These are phyloP conservation scores for Panurus biarmicus DNA, from an alignment of 2,113 vertebrate species.

Conservation along the genomic window DNA sequence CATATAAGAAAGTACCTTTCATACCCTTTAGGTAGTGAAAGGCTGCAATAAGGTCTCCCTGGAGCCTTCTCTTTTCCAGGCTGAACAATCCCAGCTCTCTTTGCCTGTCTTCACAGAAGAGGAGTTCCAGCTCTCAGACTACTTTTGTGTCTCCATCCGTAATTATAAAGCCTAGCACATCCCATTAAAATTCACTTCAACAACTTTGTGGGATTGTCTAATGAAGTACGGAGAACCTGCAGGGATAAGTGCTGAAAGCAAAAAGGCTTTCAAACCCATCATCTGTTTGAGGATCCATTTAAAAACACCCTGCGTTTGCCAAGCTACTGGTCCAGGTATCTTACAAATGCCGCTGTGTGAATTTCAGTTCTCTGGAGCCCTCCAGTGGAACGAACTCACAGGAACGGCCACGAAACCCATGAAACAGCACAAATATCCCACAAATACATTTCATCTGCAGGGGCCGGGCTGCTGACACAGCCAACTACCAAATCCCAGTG, in stretches of 20 bases:
- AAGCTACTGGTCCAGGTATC: neutral
- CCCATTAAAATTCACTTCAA: neutral
- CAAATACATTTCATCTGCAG: neutral
- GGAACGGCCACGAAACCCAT: neutral
- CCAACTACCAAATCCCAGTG: fast-evolving
- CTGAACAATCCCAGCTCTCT: neutral
- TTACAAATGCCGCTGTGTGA: fast-evolving
- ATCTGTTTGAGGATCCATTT: neutral
- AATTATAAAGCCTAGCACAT: neutral
- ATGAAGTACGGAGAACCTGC: neutral
- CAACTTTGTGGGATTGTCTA: neutral
- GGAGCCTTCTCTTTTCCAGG: neutral
- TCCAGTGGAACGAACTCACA: neutral
- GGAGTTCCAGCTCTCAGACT: neutral
- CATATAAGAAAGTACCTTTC: neutral
- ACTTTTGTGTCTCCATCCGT: neutral
- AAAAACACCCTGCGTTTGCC: neutral
- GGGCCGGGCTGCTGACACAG: neutral
- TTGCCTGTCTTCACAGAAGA: neutral
- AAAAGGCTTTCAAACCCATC: neutral
- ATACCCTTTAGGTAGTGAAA: neutral
- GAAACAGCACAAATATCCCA: neutral
- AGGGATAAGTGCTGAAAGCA: neutral
- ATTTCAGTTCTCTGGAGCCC: neutral
- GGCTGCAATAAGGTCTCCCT: fast-evolving